These are phyloP conservation scores for Coenonympha arcania DNA, from an alignment of 2,888 invertebrate species.

Conservation along the genomic window DNA sequence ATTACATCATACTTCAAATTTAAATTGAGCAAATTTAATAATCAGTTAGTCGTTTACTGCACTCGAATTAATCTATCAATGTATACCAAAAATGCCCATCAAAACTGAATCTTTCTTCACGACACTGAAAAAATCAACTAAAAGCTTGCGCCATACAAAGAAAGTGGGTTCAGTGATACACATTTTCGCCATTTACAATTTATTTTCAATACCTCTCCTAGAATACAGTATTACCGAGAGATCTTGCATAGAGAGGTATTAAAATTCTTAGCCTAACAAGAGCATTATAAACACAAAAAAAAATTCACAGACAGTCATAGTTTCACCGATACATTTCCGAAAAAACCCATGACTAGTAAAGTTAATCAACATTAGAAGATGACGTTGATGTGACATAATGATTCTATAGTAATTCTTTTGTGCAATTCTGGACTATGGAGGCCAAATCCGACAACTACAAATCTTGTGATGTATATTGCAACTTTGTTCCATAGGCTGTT, in stretches of 20 bases:
- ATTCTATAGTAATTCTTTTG: slow-evolving; percentile 17
- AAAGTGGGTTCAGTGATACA: slow-evolving; percentile 33
- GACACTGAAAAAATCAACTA: not conserved
- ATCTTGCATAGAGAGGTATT: slow-evolving; percentile 38
- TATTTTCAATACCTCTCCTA: slow-evolving; percentile 44
- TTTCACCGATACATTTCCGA: slow-evolving; percentile 18
- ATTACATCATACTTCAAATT: slow-evolving; percentile 12
- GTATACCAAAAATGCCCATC: slow-evolving; percentile 5
- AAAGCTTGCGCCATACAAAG: not conserved
- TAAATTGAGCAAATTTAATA: slow-evolving; percentile 49
- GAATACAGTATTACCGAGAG: slow-evolving; percentile 25
- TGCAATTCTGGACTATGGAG: slow-evolving; percentile 13
- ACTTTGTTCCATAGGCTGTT: not conserved
- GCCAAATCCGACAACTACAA: not conserved
- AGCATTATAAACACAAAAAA: slow-evolving; percentile 7
- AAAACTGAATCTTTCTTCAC: slow-evolving; percentile 1
- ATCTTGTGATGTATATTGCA: not conserved
- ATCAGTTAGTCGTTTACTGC: slow-evolving; percentile 23
- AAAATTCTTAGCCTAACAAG: slow-evolving; percentile 31
- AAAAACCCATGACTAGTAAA: slow-evolving; percentile 25
- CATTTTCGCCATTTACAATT: slow-evolving; percentile 36
- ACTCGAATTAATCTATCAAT: slow-evolving; percentile 8
- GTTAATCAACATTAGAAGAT: slow-evolving; percentile 16
- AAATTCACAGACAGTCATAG: slow-evolving; percentile 14
- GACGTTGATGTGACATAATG: slow-evolving; percentile 11